A percentile compares a stretch with the other conserved stretches of the same genome.
These are phyloP conservation scores for Dicrurus megarhynchus DNA, from an alignment of 2,113 vertebrate genomes.

Conservation along the genomic window DNA sequence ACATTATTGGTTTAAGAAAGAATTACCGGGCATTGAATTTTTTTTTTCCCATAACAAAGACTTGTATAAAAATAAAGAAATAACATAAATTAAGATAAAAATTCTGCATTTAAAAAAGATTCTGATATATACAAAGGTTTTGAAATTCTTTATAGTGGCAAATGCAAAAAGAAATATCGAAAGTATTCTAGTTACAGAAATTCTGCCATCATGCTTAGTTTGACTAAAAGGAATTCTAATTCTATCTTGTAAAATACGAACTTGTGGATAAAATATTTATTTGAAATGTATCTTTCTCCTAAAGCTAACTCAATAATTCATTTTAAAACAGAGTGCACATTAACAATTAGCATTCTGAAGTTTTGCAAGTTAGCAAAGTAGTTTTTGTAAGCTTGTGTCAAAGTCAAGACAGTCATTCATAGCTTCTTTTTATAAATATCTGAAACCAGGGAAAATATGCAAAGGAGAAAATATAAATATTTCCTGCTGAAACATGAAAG, in stretches of 20 bases:
- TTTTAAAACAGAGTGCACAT: background rate
- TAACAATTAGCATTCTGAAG: background rate
- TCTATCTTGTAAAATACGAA: background rate
- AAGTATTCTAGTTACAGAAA: background rate
- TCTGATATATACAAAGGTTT: background rate
- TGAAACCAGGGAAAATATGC: background rate
- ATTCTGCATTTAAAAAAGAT: background rate
- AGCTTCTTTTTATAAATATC: background rate
- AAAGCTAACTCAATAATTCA: background rate
- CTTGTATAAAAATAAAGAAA: background rate
- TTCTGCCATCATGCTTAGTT: background rate
- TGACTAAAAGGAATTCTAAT: background rate
- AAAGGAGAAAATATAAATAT: conserved; percentile 14
- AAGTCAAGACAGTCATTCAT: background rate
- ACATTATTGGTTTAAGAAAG: background rate
- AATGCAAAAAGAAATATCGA: background rate
- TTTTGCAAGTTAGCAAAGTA: background rate
- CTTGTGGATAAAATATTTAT: background rate
- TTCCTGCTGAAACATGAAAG: background rate
- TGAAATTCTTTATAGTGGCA: background rate
- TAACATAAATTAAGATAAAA: background rate
- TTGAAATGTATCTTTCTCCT: background rate
- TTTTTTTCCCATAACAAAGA: background rate
- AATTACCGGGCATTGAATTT: background rate
- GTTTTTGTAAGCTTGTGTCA: background rate